Base-by-base conservation (phyloP, 2,797 vertebrate species). In the Melanotaenia maccullochi region DNA sequence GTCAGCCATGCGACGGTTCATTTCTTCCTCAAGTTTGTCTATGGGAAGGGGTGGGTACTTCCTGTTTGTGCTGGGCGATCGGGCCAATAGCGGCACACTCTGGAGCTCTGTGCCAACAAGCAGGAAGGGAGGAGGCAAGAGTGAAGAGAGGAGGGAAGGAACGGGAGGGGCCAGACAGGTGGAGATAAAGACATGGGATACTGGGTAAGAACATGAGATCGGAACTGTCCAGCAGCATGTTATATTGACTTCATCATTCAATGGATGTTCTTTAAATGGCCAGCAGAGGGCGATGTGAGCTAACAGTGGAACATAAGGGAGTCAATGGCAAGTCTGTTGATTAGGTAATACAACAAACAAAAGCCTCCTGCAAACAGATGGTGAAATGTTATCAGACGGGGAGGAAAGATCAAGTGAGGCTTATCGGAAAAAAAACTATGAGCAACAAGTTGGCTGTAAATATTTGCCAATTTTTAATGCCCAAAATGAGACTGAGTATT, bases 21-120 rank as follows among this genome's bases (percentile, higher is more conserved):
- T 98, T 93, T 99, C 97, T 92, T 99, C 98, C 89, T 99, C 98
- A 54, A 99, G 94, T 88, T 98, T 98, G 87, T 99, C 98, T 1
- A 99, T 95, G 9, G 95, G 95, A 92, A 99, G 94, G 0, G 97
- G 97, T 0, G 98, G 97, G 86, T 99, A 99, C 89, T 98, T 99
- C 86, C 97, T 96, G 93, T 99, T 99, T 92, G 97, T 99, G 94
- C 97, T 99, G 86, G 98, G 97, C 0, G 97, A 98, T 24, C 97
- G 96, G 79, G 97, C 97, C 87, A 99, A 95, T 91, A 99, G 94
- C 0, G 98, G 98, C 89, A 99, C 97, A 24, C 95, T 97, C 93
- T 99, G 98, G 20, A 97, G 95, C 89, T 99, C 98, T 99, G 94
- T 1, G 59, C 68, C 60, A 32, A 55, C 33, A 2, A 30, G 69